Evolutionary conservation across 2,113 vertebrate genomes (phyloP).

Genomic region (Malurus cyaneus): DNA sequence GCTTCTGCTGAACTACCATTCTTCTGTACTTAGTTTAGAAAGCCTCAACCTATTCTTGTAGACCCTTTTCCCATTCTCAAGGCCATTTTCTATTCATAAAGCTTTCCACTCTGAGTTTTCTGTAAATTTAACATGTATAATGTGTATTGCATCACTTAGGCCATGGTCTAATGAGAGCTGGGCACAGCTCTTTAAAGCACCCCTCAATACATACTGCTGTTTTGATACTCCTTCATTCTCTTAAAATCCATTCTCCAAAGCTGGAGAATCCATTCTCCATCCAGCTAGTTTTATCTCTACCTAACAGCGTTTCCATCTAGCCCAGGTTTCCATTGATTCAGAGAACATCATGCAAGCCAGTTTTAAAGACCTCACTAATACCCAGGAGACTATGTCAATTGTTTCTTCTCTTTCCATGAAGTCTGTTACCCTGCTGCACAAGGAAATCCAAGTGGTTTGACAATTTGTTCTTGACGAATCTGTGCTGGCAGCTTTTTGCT

Average conservation of each 20-base stretch:
- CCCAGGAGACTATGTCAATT: background rate
- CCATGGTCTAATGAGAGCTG: background rate
- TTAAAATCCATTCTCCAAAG: background rate
- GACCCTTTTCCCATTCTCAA: background rate
- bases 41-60: background rate
- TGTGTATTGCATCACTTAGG: background rate
- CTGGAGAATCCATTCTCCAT: background rate
- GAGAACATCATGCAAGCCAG: background rate
- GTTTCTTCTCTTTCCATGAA: constrained; percentile 1
- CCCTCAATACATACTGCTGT: background rate
- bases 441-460: constrained; percentile 16
- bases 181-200: background rate
- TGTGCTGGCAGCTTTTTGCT: constrained; percentile 6
- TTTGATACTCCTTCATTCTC: background rate
- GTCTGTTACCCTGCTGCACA: background rate
- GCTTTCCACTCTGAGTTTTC: background rate
- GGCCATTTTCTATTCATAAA: background rate
- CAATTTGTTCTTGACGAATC: constrained; percentile 18
- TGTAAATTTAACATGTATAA: background rate
- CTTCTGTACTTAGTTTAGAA: background rate
- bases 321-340: background rate
- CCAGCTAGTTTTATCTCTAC: background rate
- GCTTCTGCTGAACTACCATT: background rate
- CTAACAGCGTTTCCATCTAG: background rate
- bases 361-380: background rate